Evolutionary conservation across 1,140 invertebrate species (phyloP), one percentile per base, ranked within the genome.

Genomic region (Drosophila tsacasi): DNA sequence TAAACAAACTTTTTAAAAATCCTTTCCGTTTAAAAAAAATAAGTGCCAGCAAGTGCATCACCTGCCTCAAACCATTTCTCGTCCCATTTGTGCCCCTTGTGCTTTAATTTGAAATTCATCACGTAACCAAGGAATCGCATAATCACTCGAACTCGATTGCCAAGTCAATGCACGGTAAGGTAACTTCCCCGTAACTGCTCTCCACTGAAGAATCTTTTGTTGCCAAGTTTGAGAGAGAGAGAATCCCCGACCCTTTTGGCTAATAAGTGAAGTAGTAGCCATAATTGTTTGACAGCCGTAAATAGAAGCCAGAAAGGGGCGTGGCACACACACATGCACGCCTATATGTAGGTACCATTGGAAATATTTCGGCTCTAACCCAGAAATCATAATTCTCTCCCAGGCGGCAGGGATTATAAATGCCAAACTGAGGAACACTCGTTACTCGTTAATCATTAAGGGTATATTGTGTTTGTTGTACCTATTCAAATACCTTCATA

Each of bases 271-370:
- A 68, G 64, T 55, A 68, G 64, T 55, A 57, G 66, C 64, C 67
- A 35, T 68, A 71, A 71, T 71, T 68, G 67, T 68, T 69, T 68
- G 63, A 68, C 66, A 50, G 66, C n/a, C 54, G 13, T 67, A 65
- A 27, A 46, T 57, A 39, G 54, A 25, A 39, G 21, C 35, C 5
- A 13, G 5, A n/a, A 39, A 64, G 67, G 67, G 67, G 49, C 67
- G 67, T 69, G 67, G 62, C 67, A 44, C 47, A 21, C 52, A 37
- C 13, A 37, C 13, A 37, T 9, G 10, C 21, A 13, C 21, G 15
- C 5, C 3, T 5, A 21, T 50, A 27, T 25, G 13, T 50, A 27
- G n/a, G 13, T 50, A 35, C 21, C 39, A 5, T 30, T 44, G n/a
- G 19, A 17, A 44, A 30, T 37, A 32, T 62, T 42, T 44, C 39